Evolutionary conservation across 2,113 vertebrate genomes (phyloP), one percentile per base, ranked within the genome.

Genomic region (Fregata magnificens): DNA sequence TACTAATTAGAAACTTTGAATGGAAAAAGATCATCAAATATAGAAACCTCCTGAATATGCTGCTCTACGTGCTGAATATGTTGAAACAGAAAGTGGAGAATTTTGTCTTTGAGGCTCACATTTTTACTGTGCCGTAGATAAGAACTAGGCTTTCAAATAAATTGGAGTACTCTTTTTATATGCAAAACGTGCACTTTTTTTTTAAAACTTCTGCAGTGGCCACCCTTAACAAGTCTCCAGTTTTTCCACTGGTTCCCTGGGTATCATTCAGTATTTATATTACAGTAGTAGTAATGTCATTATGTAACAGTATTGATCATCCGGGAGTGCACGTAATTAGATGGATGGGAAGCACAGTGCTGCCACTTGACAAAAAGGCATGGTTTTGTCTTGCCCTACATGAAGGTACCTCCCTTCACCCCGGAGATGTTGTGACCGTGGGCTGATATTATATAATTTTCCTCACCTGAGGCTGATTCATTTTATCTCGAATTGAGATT

Each of bases 11-110:
- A 96, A 97, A 96, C 82, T 96, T 92, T 70, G 91, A 97, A 95
- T 96, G 87, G 91, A 95, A 96, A 95, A 93, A 96, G 76, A 96
- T 95, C 90, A 94, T 97, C 95, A 96, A 96, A 97, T 96, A 97
- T 96, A 97, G 96, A 96, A 97, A 95, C 87, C 86, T 96, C 58
- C 95, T 94, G 96, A 94, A 96, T 96, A 82, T 45, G 83, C 94
- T 78, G 87, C 81, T 96, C 92, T 91, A 90, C 73, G 56, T 90
- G 94, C 93, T 96, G 96, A 95, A 95, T 91, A 63, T 45, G 62
- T 96, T 90, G 93, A 95, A 94, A 92, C 55, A 86, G 82, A 96
- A 76, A 93, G 58, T 77, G 74, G 84, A 93, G 84, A 70, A 76
- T 94, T 93, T 94, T 90, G 86, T 89, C 86, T 96, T 93, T 97